Base-by-base conservation (phyloP, 53 echinoderm and acorn worm genomes). In the Actinopyga echinites region DNA sequence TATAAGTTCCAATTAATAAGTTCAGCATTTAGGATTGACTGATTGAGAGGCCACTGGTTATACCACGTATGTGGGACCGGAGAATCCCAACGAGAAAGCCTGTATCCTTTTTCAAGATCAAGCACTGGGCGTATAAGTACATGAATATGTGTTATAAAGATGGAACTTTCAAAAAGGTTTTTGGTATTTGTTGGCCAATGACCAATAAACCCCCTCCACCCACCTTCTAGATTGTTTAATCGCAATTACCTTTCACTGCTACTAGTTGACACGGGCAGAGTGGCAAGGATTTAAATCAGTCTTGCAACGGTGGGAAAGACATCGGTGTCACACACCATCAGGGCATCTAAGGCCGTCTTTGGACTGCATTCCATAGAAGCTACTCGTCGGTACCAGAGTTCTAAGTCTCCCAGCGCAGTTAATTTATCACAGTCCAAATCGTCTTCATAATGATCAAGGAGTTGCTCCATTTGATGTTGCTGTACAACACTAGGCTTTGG, bases 351-450 rank as follows among this genome's bases (percentile, higher is more conserved):
- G 61, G 61, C 61, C 6, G 74, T 73, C 23, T 28, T 73, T 17
- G 74, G 74, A 28, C 11, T 45, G 20, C n/a, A 73, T 73, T 73
- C 74, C 74, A 73, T 73, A 5, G 74, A 40, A 37, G 49, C n/a
- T 45, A 73, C 45, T 42, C 64, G 82, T 61, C 63, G 62, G 38
- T 82, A 82, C 60, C 62, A 81, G 35, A 82, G 60, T 30, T 82
- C 82, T 37, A 82, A 59, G 21, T 62, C 64, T 35, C 82, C 82
- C 34, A 35, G 1, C 23, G 82, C 82, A n/a, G 82, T 82, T 35
- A 82, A 11, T 61, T 82, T 60, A 26, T 63, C 82, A 79, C 59
- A 79, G 29, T 57, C 58, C 32, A 58, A 29, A 79, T 31, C 80
- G 37, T 29, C 28, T 58, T 30, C 59, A 79, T 79, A 79, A 34